Evolutionary conservation across 2,113 vertebrate species (phyloP), one percentile per base, ranked within the genome.

Genomic region (Eurypyga helias): DNA sequence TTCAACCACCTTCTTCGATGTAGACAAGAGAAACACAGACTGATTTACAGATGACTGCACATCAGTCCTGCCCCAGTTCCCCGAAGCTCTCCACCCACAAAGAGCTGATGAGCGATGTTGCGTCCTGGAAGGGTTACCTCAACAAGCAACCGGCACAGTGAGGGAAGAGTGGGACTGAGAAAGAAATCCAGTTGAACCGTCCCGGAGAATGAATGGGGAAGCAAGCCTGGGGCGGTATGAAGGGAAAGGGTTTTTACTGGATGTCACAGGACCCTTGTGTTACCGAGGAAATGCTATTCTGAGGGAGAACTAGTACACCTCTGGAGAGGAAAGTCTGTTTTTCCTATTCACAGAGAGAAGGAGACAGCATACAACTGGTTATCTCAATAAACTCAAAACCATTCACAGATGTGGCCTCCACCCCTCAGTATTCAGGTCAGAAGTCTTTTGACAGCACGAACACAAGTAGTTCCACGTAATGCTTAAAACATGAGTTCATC

Each of bases 191-290:
- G 1, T 26, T 21, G 1, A 31, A 15, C 20, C 54, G 11, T 19
- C 60, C 65, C 17, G 0, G 0, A 2, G 11, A n/a, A 5, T 0
- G 12, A 25, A 16, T 7, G 41, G 36, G 6, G 25, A 49, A 66
- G 52, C 12, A 52, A 69, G 43, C 11, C 31, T 34, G 5, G 29
- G 38, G 6, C 15, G 20, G 1, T 10, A 23, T 26, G 5, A 24
- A 46, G 9, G 62, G 38, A 58, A 54, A 71, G 6, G 9, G 3
- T 46, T 80, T 38, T 85, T 7, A 25, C 52, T 54, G 25, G 24
- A 17, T n/a, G 34, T 14, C 49, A 15, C 0, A 0, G 60, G 15
- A 3, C 16, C 38, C 38, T 69, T 28, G 24, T 38, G 18, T 33
- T 43, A n/a, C 25, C 7, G 38, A 69, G 34, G 33, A 85, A 84